Evolutionary conservation across 2,797 vertebrate species (phyloP), one percentile per base, ranked within the genome.

Genomic region (Artibeus jamaicensis): DNA sequence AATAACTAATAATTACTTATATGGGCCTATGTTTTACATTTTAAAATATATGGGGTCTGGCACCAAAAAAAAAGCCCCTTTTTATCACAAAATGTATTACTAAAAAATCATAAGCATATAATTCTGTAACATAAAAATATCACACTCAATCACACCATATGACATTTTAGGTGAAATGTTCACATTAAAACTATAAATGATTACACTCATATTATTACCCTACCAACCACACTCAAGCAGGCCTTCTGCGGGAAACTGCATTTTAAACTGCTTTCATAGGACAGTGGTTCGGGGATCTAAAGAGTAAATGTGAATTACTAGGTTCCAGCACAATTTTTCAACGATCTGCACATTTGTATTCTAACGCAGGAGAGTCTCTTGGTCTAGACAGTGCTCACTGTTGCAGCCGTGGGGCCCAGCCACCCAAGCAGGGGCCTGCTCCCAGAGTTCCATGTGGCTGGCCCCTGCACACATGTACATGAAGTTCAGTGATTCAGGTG

Each of bases 1-100:
- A 10, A 68, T 71, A 89, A 92, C 57, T 76, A 84, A 10, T 37
- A 70, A 34, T 86, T 82, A 91, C 21, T n/a, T 65, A 14, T 74
- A 73, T 68, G 29, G 34, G 21, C 29, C 68, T 59, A 22, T 32
- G 22, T 42, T 42, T 71, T 42, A 71, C 37, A 24, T 39, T 14
- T 42, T 42, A 92, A 85, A 16, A 65, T 83, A 87, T 89, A 59
- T 5, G 10, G 55, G 4, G 24, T 59, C 24, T 11, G 9, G 24
- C 24, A 59, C 55, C n/a, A n/a, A n/a, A 57, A 26, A 57, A 55
- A 57, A 26, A 4, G 24, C 55, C 55, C 55, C 24, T 59, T 57
- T 11, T 59, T 59, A 26, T 59, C 24, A 59, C 55, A 59, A 59
- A 57, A 57, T 10, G 3, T 57, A 57, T 57, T 57, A 57, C 57